Base-by-base conservation (phyloP, 2,797 vertebrate species). In the Balearica regulorum region DNA sequence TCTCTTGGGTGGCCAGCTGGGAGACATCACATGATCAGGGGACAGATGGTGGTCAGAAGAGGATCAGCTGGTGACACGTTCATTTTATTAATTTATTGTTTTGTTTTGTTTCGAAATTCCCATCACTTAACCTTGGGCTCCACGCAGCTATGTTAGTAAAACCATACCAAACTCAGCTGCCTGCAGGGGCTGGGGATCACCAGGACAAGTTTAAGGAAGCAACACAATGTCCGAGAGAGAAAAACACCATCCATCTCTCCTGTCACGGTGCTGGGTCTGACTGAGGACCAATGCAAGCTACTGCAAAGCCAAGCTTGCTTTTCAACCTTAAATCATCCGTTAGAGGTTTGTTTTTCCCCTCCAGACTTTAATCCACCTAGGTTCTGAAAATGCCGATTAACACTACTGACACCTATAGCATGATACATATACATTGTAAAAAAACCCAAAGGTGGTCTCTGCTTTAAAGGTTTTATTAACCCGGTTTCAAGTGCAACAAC, bases 31-130 rank as follows among this genome's bases (percentile, higher is more conserved):
- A 90, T 97, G 96, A 97, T 92, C 49, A 33, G 72, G 81, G 93
- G 96, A 97, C 97, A 97, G 97, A 97, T 97, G 97, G 97, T 94
- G 94, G 96, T 91, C 95, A 93, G 94, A 94, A 95, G 87, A 95
- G 95, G 96, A 95, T 96, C 96, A 96, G 94, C 93, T 96, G 92
- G 93, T 89, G 93, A 94, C 96, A 97, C 75, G 33, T 96, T 96
- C 93, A 81, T 94, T 96, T 96, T 96, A 95, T 96, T 94, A 94
- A 94, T 96, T 91, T 96, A 93, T 95, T 85, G 92, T 46, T 96
- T 64, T 65, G 61, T 70, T 82, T 93, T 68, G 85, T 86, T 96
- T 91, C 87, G 80, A 94, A 80, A 85, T 75, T 85, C 73, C 53
- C 20, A 37, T 90, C 95, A 94, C 93, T 88, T 95, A 94, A 95